Evolutionary conservation across 2,113 vertebrate genomes (phyloP).

Genomic region (Cygnus buccinator): DNA sequence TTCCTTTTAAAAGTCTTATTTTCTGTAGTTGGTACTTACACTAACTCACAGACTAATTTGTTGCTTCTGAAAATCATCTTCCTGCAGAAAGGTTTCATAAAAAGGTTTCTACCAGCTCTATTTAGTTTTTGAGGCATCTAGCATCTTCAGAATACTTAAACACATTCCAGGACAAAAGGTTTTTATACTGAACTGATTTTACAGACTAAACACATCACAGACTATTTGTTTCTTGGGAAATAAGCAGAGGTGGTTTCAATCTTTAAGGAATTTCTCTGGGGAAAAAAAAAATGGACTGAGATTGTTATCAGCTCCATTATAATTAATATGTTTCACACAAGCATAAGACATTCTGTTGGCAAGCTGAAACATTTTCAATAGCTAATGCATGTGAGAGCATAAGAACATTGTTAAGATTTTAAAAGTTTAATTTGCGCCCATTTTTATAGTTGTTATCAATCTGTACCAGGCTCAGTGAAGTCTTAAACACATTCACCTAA

Average conservation of each 20-base stretch:
- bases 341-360: neutral
- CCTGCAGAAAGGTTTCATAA: neutral
- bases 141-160: neutral
- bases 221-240: neutral
- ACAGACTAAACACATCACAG: neutral
- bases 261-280: neutral
- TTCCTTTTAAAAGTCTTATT: neutral
- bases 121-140: neutral
- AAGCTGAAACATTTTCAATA: neutral
- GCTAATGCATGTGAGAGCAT: neutral
- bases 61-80: neutral
- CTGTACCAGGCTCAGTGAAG: neutral
- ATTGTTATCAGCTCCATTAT: neutral
- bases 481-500: neutral
- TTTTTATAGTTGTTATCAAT: neutral
- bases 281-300: neutral
- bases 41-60: neutral
- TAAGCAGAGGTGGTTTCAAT: neutral
- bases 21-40: neutral
- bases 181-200: neutral
- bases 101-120: neutral
- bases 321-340: neutral
- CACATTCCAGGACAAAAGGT: neutral
- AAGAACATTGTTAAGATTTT: neutral
- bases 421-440: neutral